These are phyloP conservation scores for Ariopsis seemanni DNA, from an alignment of 2,113 vertebrate species.

Conservation along the genomic window DNA sequence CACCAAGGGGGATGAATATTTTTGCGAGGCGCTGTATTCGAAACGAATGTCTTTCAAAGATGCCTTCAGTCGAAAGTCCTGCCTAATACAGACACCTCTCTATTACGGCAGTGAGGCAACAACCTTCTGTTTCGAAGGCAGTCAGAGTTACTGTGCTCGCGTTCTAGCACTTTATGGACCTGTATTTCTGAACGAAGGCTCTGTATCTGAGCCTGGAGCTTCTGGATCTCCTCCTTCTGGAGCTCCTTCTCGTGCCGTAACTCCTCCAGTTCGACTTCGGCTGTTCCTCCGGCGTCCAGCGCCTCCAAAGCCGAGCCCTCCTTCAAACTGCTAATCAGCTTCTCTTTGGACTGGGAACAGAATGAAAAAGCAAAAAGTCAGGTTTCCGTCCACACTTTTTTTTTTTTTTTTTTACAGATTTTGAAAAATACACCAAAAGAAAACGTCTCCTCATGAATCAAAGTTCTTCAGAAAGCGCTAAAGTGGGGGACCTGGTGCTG, in stretches of 20 bases:
- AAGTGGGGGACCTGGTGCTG: neutral
- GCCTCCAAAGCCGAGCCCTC: constrained; percentile 94
- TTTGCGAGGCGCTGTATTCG: no score
- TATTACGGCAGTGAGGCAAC: no score
- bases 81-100: no score
- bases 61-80: no score
- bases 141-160: no score
- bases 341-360: constrained; percentile 89
- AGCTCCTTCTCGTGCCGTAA: constrained; percentile 89
- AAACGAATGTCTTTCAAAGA: no score
- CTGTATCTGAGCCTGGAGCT: constrained; percentile 85
- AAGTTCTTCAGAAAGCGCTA: neutral
- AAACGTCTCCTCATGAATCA: neutral
- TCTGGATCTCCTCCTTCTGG: constrained; percentile 91
- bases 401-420: neutral
- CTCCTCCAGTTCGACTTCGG: constrained; percentile 87
- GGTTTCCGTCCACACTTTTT: neutral
- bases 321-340: constrained; percentile 96
- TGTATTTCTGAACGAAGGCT: constrained; percentile 86
- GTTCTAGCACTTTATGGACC: constrained; percentile 55
- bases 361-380: neutral
- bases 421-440: neutral
- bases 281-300: constrained; percentile 78
- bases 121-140: no score
- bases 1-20: no score